phyloP scores from a whole-genome alignment of 2,797 vertebrate genomes.

The Galago senegalensis region DNA sequence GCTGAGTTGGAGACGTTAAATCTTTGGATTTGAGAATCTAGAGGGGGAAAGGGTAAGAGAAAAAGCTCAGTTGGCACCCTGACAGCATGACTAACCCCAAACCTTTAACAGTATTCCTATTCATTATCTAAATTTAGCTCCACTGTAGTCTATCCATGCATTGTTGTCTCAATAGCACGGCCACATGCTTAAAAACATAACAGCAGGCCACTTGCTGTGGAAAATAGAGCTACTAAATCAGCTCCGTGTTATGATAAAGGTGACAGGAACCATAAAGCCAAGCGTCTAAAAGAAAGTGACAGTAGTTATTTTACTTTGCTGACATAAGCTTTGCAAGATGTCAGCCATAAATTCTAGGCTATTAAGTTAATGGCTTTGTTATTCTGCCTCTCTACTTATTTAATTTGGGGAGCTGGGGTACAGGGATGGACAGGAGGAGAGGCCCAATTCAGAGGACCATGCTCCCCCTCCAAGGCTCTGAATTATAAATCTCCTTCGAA shows the following conservation, averaged over 20 bases:
- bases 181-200: background rate
- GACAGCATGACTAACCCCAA: background rate
- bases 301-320: constrained; percentile 71
- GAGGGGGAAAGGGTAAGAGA: constrained; percentile 52
- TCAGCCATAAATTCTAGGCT: constrained; percentile 54
- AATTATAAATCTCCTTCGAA: constrained; percentile 64
- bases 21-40: constrained; percentile 97
- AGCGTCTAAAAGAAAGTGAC: constrained; percentile 70
- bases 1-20: constrained; percentile 94
- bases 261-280: constrained; percentile 46
- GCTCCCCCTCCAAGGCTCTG: background rate
- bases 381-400: background rate
- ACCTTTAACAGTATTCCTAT: too few species aligned
- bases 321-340: constrained; percentile 62
- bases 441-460: background rate
- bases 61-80: background rate
- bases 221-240: constrained; percentile 63
- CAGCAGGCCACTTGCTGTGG: constrained; percentile 29
- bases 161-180: background rate
- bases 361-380: constrained; percentile 62
- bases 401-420: background rate
- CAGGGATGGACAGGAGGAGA: too few species aligned
- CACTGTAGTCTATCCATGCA: accelerated
- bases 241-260: constrained; percentile 59
- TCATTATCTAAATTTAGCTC: background rate